Evolutionary conservation across 2,113 vertebrate genomes (phyloP).

Genomic region (Mastomys natalensis): DNA sequence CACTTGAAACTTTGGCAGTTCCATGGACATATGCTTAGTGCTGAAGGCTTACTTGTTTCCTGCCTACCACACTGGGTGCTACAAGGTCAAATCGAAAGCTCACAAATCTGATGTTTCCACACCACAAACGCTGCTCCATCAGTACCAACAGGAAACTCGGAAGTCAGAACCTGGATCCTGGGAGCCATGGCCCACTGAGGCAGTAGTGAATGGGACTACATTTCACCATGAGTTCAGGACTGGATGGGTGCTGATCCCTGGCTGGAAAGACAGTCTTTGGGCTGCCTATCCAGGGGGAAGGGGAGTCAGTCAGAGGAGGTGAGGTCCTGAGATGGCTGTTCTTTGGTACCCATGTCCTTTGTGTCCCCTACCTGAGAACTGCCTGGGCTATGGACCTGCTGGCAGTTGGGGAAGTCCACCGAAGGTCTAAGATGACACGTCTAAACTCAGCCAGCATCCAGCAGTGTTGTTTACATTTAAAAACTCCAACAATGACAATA

Average conservation of each 20-base stretch:
- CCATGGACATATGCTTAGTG: fast-evolving
- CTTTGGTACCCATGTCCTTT: neutral
- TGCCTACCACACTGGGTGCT: neutral
- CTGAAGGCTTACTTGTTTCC: neutral
- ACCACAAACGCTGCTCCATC: neutral
- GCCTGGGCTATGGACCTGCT: too few relatives aligned
- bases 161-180: neutral
- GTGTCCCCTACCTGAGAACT: neutral
- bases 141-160: neutral
- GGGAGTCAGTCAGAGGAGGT: neutral
- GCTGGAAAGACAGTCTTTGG: neutral
- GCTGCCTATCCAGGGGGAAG: neutral
- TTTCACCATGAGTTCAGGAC: slow-evolving; percentile 48
- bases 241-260: slow-evolving; percentile 45
- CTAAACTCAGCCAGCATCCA: neutral
- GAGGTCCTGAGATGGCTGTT: neutral
- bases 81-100: neutral
- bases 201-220: neutral
- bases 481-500: too few relatives aligned
- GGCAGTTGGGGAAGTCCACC: neutral
- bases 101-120: neutral
- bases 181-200: neutral
- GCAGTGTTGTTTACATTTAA: neutral
- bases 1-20: neutral
- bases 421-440: neutral